Conservation (phyloP, 2,797 vertebrate genomes). For the Gadopsis bispinosus region DNA sequence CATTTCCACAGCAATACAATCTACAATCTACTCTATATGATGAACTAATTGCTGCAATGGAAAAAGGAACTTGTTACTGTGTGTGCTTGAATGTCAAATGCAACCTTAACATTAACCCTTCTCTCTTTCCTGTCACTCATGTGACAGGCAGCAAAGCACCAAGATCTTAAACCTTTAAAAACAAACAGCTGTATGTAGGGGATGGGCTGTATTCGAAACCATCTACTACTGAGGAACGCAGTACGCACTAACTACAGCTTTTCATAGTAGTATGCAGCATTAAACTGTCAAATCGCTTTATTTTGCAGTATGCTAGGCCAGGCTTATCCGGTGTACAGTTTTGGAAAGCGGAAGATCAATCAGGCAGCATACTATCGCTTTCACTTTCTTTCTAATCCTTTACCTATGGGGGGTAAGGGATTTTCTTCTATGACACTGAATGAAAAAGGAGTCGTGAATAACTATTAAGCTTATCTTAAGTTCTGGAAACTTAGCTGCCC, state of each 20-base stretch:
- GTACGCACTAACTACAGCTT: no score
- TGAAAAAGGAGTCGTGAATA: not conserved
- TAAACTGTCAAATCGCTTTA: no score
- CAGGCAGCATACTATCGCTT: not conserved
- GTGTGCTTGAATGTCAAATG: slow-evolving; percentile 30
- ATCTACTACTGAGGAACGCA: no score
- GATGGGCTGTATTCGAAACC: no score
- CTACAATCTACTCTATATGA: not conserved
- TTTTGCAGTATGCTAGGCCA: no score
- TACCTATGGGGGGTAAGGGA: no score
- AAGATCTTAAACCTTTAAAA: slow-evolving; percentile 36
- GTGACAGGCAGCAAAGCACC: slow-evolving; percentile 28
- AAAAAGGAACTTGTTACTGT: not conserved
- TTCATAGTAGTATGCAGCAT: no score
- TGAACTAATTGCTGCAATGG: not conserved
- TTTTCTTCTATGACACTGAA: not conserved
- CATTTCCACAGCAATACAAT: not conserved
- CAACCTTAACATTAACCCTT: not conserved
- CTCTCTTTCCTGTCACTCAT: slow-evolving; percentile 49
- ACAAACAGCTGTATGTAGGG: slow-evolving; percentile 28
- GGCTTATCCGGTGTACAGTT: no score
- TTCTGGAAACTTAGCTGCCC: no score
- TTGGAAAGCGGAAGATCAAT: not conserved
- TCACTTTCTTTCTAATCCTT: not conserved
- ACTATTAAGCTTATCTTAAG: not conserved